A percentile compares a stretch with the other conserved stretches of the same genome.
phyloP scores from a whole-genome alignment of 2,113 vertebrate species.

The Nothocercus julius region DNA sequence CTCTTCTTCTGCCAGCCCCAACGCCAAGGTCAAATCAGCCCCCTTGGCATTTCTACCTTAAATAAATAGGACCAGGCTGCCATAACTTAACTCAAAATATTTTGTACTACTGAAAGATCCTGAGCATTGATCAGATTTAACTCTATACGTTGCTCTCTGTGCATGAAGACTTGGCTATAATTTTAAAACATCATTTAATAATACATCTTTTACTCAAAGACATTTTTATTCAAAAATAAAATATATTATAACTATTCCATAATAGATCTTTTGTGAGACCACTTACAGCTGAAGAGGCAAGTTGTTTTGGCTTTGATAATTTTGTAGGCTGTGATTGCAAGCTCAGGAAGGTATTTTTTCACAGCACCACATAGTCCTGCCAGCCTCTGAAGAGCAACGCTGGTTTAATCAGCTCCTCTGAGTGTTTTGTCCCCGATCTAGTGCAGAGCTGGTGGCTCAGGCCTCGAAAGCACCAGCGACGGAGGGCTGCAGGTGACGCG shows the following conservation, averaged over 20 bases:
- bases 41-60: neutral
- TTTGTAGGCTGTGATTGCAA: neutral
- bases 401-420: constrained; percentile 12
- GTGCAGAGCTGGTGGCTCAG: neutral
- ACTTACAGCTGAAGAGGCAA: neutral
- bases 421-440: neutral
- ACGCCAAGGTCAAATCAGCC: constrained; percentile 30
- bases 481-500: neutral
- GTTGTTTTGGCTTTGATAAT: neutral
- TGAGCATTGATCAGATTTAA: rapidly evolving
- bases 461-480: neutral
- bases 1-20: neutral
- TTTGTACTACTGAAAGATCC: neutral
- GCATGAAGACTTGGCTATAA: no score
- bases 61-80: neutral
- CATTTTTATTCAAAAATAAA: no score
- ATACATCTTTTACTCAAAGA: neutral
- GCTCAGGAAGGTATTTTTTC: neutral
- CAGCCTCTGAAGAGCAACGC: neutral
- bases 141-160: neutral
- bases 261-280: neutral
- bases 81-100: neutral
- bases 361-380: rapidly evolving
- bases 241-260: no score
- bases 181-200: neutral